Base-by-base conservation (phyloP, 2,888 invertebrate genomes). In the Smittia aterrima region DNA sequence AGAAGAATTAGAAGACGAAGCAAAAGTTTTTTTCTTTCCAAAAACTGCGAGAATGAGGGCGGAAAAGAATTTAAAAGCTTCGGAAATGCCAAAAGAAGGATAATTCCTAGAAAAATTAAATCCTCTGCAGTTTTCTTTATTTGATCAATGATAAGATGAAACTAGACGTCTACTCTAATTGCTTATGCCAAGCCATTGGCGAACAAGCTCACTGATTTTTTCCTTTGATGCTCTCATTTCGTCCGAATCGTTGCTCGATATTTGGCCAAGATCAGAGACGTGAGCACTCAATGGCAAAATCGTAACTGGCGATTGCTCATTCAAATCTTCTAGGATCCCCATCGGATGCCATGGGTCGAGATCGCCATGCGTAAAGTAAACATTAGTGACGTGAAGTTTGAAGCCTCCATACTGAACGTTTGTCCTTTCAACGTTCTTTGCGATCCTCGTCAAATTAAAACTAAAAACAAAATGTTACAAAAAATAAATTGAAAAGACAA, bases 271-370 rank as follows among this genome's bases (percentile, higher is more conserved):
- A 77, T 83, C 82, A 3, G 77, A 62, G 67, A 81, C 81, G 76
- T 83, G 83, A 0, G 82, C 80, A 70, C 79, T 79, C 40, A 78
- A 80, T 81, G 77, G 2, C 32, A 80, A 77, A 66, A 82, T 79
- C 32, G 82, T 76, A 1, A 79, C 77, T 27, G 76, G 75, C 11
- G 75, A 64, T 24, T 18, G 16, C 1, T 66, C 67, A 1, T 76
- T 77, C 1, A 75, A 76, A 76, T 81, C 81, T 11, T 81, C 78
- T 4, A 83, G 80, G 25, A 85, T 79, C 4, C 87, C 86, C 75
- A 86, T 80, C 2, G 83, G 78, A 78, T 84, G 84, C 87, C 87
- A 87, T 24, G 87, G 87, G 80, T 87, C 87, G 13, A 85, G 77
- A 66, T 81, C 80, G 1, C 87, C 87, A 75, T 87, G 86, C 1